Base-by-base conservation (phyloP, 2,888 invertebrate genomes). In the Actias luna region DNA sequence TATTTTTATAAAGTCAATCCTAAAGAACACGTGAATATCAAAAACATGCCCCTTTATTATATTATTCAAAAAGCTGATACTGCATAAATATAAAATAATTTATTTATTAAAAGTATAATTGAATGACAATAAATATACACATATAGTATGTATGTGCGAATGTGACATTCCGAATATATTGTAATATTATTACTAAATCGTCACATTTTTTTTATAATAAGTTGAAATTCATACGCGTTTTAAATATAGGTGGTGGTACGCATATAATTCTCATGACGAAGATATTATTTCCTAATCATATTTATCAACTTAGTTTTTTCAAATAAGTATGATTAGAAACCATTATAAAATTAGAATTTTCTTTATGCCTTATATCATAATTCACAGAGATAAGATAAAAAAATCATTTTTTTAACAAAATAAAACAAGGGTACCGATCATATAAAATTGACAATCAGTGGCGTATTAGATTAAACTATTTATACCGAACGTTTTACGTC, bases 401-500 rank as follows among this genome's bases (percentile, higher is more conserved):
- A 50, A 25, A 50, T 42, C 42, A 42, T 25, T 12, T 10, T 25
- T 25, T 25, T 25, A 25, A 22, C 10, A 50, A 1, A 12, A 50
- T 25, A 50, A 50, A 50, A 50, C 25, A 25, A 50, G 25, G 22
- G 2, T 50, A 50, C 12, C 25, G 10, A 5, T 22, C 2, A 12
- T 22, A 50, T 25, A 25, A 22, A 50, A 50, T 50, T 25, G 22
- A 50, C 25, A 22, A 50, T 22, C 46, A 46, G 18, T 1, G 46
- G 18, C 8, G 22, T 46, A 46, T 50, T 46, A 4, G 5, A 18
- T 42, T 42, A 27, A n/a, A 5, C 16, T 25, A 42, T 42, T 42
- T n/a, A 8, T 42, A 59, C 12, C 27, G 16, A 33, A n/a, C 29
- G 42, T n/a, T 42, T n/a, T 59, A 59, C 16, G 42, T 59, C 39